Conservation (phyloP, 53 echinoderm and acorn worm genomes). For the Zoroaster sp. region DNA sequence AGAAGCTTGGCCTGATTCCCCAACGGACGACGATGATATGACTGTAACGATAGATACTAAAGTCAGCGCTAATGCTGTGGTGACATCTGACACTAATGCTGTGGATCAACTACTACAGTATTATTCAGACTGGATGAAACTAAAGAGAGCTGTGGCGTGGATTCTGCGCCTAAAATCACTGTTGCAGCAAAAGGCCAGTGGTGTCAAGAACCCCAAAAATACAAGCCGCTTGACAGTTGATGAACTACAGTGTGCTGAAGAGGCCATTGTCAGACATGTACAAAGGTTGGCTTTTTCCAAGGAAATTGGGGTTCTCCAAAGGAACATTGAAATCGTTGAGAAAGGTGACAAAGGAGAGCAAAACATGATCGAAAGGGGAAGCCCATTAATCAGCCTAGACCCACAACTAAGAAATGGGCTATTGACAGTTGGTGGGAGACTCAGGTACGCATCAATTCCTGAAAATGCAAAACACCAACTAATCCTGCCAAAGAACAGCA, state of each 20-base stretch:
- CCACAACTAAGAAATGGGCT: constrained; percentile 51
- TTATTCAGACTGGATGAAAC: constrained; percentile 45
- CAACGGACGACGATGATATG: not conserved
- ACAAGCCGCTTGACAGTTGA: not conserved
- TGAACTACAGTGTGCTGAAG: constrained; percentile 38
- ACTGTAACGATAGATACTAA: not conserved
- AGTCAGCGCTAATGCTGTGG: constrained; percentile 23
- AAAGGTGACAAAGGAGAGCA: not conserved
- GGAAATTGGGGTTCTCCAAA: constrained; percentile 20
- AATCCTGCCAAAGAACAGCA: constrained; percentile 63
- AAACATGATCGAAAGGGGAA: not conserved
- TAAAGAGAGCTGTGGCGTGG: constrained; percentile 59
- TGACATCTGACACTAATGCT: not conserved
- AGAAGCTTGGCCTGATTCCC: not conserved
- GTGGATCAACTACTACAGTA: constrained; percentile 21
- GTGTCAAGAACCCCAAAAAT: not conserved
- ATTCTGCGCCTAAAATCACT: constrained; percentile 31
- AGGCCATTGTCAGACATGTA: constrained; percentile 35
- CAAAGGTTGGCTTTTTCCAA: not conserved
- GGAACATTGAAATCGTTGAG: not conserved
- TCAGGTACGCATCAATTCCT: constrained; percentile 36
- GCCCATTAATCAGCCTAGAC: constrained; percentile 25
- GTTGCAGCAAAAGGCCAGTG: not conserved
- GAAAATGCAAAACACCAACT: constrained; percentile 52
- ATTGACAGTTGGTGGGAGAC: constrained; percentile 61